Percentiles rank a stretch among this genome's conserved stretches.
Conservation (phyloP, 2,113 vertebrate species). For the pig (Sus scrofa) region T2T-Sscrofa CM000825.6:58136001-58136500, state of each 20-base stretch:
- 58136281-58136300: background rate
- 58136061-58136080: background rate
- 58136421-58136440: rapidly evolving
- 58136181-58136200: background rate
- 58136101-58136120: background rate
- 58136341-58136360: rapidly evolving
- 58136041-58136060: background rate
- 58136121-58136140: background rate
- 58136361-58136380: rapidly evolving
- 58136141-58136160: background rate
- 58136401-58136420: background rate
- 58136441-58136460: background rate
- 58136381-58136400: background rate
- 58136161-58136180: background rate
- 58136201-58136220: background rate
- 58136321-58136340: rapidly evolving
- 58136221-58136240: rapidly evolving
- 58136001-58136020: background rate
- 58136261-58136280: background rate
- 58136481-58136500: background rate
- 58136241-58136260: background rate
- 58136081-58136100: background rate
- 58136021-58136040: background rate
- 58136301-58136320: background rate
- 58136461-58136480: background rate